These are phyloP conservation scores for Oscheius myriophilus DNA, from an alignment of 2,888 invertebrate species.

Conservation along the genomic window DNA sequence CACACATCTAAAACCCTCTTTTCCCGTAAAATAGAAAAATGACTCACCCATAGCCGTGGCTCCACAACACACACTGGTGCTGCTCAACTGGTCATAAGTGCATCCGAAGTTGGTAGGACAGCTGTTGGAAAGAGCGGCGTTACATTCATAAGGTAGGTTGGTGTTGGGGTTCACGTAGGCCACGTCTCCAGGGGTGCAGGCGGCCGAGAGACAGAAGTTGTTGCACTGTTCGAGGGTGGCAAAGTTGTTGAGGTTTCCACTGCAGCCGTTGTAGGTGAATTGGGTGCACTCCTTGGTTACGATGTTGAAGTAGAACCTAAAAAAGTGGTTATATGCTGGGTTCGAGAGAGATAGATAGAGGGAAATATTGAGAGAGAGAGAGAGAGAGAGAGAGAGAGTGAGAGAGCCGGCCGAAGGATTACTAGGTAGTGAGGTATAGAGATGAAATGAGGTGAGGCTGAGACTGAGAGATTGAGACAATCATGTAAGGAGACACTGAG, in stretches of 20 bases:
- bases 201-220: slow-evolving; percentile 69
- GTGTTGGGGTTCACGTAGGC: slow-evolving; percentile 70
- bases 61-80: slow-evolving; percentile 69
- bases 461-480: no score
- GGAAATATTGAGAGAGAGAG: slow-evolving; percentile 11
- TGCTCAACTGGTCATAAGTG: slow-evolving; percentile 64
- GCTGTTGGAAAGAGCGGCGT: slow-evolving; percentile 65
- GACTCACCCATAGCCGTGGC: slow-evolving; percentile 66
- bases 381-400: not conserved
- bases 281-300: slow-evolving; percentile 64
- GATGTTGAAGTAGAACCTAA: slow-evolving; percentile 54
- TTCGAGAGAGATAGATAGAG: slow-evolving; percentile 16
- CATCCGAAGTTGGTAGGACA: slow-evolving; percentile 69
- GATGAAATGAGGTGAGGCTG: no score
- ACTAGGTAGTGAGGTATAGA: no score
- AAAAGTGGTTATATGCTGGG: not conserved
- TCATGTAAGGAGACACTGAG: no score
- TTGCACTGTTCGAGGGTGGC: slow-evolving; percentile 68
- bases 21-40: not conserved
- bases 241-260: slow-evolving; percentile 67
- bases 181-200: slow-evolving; percentile 67
- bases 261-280: slow-evolving; percentile 69
- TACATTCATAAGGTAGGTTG: slow-evolving; percentile 67
- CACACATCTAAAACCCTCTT: slow-evolving; percentile 61
- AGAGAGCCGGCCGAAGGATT: no score